Evolutionary conservation across 2,888 invertebrate species (phyloP), one percentile per base, ranked within the genome.

Genomic region (Pollenia labialis): DNA sequence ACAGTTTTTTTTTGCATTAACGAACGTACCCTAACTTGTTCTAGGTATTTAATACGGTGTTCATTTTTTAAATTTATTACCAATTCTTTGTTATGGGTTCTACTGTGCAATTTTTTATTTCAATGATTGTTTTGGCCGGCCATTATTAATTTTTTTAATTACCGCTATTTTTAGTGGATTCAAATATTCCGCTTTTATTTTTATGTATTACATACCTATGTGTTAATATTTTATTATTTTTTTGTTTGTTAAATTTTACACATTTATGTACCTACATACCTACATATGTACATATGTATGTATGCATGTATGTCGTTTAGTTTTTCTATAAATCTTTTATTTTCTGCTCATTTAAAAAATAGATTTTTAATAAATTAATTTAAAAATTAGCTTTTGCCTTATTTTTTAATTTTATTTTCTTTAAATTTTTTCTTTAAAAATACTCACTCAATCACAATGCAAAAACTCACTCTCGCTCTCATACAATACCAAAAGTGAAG

Each of bases 391-490:
- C 66, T 85, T 46, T 81, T 81, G 85, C 81, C 69, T 85, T 68
- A 81, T 46, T 68, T 68, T 66, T 69, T 56, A 18, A 46, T 46
- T 66, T 44, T 64, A 14, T 54, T 52, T 62, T 56, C 16, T 66
- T 52, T 23, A 9, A 64, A 44, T 46, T 46, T 66, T 44, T 23
- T 6, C 16, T 72, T 54, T 32, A 52, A 71, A 60, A 68, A 18
- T 48, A 54, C 40, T 50, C 4, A 12, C 18, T 69, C 40, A 58
- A 75, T 42, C 52, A 48, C 23, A 62, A 52, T 54, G 42, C 48
- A 77, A 6, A 48, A 58, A 80, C 62, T 72, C 64, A 66, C 85
- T 86, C 86, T 81, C 84, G 66, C 81, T 85, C 81, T 80, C 46
- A 60, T 56, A 11, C 54, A 76, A 58, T 48, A 58, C 64, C 8